Base-by-base conservation (phyloP, 1,140 invertebrate species). In the Lepidurus apus region DNA sequence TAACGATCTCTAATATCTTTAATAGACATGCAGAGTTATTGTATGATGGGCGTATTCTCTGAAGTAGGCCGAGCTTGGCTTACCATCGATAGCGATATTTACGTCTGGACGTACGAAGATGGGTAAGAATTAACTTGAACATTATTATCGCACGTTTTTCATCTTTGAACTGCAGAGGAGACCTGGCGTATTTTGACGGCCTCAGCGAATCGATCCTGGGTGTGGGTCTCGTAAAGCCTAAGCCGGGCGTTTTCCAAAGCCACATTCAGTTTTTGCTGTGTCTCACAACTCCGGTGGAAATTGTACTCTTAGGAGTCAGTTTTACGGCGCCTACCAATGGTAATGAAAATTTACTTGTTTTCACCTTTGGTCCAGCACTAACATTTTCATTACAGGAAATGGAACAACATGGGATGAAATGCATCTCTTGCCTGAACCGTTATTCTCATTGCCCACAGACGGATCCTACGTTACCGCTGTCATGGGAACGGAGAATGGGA, bases 81-180 rank as follows among this genome's bases (percentile, higher is more conserved):
- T 24, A 95, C 96, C 42, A 95, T 99, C 83, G 98, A 99, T 83
- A 98, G 94, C 83, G 95, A 98, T 87, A 94, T 99, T 81, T 99
- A 98, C 88, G 89, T 98, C 1, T 98, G 96, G 96, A 92, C 93
- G 73, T 98, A 95, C 87, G 93, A 96, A 86, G 91, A 95, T 88
- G 92, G 91, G 91, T 91, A 85, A 83, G 81, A 80, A 17, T 47
- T 7, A n/a, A 9, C 5, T 7, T 8, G 10, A 11, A 0, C 7
- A 8, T 43, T 45, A 8, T 79, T n/a, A 80, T 13, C 13, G 53
- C 79, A 10, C 7, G 7, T 24, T 79, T 76, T 53, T 80, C 43
- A 43, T 45, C 24, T 76, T 77, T 80, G 78, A 74, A 43, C 82
- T 84, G 78, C 84, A 93, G 93, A 43, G 89, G 90, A 80, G 95